Base-by-base conservation (phyloP, 2,888 invertebrate genomes). In the Listrodromus nycthemerus region DNA sequence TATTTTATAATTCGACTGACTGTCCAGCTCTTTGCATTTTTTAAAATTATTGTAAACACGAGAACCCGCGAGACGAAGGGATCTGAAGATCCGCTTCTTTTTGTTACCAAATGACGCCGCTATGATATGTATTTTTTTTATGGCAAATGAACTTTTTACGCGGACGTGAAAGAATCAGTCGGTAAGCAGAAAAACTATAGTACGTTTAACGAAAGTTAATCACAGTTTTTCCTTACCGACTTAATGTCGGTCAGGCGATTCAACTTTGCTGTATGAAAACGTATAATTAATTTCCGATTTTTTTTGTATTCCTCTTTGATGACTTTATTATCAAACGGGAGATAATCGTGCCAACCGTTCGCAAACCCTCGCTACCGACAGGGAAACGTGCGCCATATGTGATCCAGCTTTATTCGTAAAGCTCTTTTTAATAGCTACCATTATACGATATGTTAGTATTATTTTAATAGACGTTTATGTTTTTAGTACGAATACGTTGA, bases 281-380 rank as follows among this genome's bases (percentile, higher is more conserved):
- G 19, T 21, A 66, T 45, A 21, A 66, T 41, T 10, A 45, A 65
- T 41, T 63, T 71, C 33, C 19, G 48, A 2, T 41, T 66, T 81
- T 71, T 55, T 50, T 8, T 33, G 30, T 76, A 37, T 66, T 71
- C 58, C 48, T 10, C 65, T 41, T 76, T 55, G 27, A 75, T 71
- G 30, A 58, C 30, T 70, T 81, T 52, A 48, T 61, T 58, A 30
- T 73, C 58, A 63, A 41, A 41, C 13, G 13, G 41, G 41, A 41
- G 41, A 41, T 19, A 45, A 55, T 65, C 63, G 76, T 81, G 81
- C 81, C 81, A 81, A 81, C 55, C 75, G 70, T 80, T 70, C 41
- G 52, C 21, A 52, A 41, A 41, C 45, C 45, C 19, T 81, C 63
- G 76, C 67, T 58, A 33, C 30, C 65, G 30, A 65, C 16, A 7